Conservation (phyloP, 2,797 vertebrate genomes). For the Macropus fuliginosus region DNA sequence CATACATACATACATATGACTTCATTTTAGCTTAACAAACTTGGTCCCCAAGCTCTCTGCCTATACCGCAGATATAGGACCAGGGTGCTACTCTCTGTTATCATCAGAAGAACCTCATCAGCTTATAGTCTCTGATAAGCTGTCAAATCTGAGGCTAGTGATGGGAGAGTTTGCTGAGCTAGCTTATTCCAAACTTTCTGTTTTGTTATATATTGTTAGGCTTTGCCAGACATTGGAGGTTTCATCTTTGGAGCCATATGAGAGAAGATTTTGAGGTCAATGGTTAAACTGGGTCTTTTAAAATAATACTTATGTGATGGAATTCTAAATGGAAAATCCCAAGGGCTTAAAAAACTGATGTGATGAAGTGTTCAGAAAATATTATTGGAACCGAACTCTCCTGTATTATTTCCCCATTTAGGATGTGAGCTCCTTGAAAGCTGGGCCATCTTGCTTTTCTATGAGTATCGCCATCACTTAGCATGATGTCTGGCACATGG, state of each 20-base stretch:
- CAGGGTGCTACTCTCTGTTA: conserved; percentile 33
- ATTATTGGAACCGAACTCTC: background rate
- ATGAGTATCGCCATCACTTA: background rate
- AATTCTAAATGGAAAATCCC: conserved; percentile 47
- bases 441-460: background rate
- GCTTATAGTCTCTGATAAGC: background rate
- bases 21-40: background rate
- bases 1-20: background rate
- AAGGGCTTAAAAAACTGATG: conserved; percentile 14
- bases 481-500: background rate
- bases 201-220: conserved; percentile 42
- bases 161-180: conserved; percentile 42
- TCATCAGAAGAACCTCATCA: conserved; percentile 47
- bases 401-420: background rate
- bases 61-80: conserved; percentile 58
- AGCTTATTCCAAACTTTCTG: conserved; percentile 41
- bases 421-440: background rate
- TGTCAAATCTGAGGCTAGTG: conserved; percentile 35
- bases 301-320: conserved; percentile 32
- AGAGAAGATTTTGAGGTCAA: conserved; percentile 47
- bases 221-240: conserved; percentile 34
- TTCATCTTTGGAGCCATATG: background rate
- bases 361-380: conserved; percentile 37
- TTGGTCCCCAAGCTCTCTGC: background rate
- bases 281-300: conserved; percentile 25